Conservation (phyloP, 1,140 invertebrate species). For the Meloidogyne floridensis region DNA sequence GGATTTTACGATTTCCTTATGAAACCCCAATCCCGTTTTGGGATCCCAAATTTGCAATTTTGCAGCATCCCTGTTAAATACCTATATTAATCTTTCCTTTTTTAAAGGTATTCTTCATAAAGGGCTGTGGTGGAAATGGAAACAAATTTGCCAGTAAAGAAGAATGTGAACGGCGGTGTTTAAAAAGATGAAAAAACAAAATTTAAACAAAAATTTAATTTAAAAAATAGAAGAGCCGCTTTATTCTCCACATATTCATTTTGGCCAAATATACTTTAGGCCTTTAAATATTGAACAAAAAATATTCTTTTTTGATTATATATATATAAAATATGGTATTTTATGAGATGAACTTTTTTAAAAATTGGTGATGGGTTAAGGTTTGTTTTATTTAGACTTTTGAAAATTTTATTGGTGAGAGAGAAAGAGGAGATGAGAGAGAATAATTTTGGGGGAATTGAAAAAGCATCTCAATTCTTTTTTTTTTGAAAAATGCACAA, state of each 20-base stretch:
- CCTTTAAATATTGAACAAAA: not conserved
- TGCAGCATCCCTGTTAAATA: too few species aligned
- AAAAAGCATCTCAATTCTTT: too few species aligned
- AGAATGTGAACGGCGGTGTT: slow-evolving; percentile 8
- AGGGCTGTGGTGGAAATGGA: not conserved
- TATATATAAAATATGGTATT: too few species aligned
- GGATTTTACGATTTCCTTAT: too few species aligned
- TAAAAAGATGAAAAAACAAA: not conserved
- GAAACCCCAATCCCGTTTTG: too few species aligned
- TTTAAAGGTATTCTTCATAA: not conserved
- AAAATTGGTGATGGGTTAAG: too few species aligned
- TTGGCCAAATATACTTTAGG: not conserved
- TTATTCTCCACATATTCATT: not conserved
- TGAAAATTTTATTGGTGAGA: not conserved
- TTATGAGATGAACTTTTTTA: too few species aligned
- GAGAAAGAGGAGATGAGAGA: not conserved
- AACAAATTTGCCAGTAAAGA: not conserved
- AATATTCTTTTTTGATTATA: not conserved
- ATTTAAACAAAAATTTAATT: not conserved
- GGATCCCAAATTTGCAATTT: too few species aligned
- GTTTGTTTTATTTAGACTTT: not conserved
- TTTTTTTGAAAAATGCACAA: too few species aligned
- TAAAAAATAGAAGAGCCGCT: not conserved
- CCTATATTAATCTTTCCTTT: too few species aligned
- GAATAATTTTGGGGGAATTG: not conserved